A percentile compares a stretch with the other conserved stretches of the same genome.
Evolutionary conservation across 2,113 vertebrate species (phyloP).

Genomic region (Gnathonemus echidnorhynchus): DNA sequence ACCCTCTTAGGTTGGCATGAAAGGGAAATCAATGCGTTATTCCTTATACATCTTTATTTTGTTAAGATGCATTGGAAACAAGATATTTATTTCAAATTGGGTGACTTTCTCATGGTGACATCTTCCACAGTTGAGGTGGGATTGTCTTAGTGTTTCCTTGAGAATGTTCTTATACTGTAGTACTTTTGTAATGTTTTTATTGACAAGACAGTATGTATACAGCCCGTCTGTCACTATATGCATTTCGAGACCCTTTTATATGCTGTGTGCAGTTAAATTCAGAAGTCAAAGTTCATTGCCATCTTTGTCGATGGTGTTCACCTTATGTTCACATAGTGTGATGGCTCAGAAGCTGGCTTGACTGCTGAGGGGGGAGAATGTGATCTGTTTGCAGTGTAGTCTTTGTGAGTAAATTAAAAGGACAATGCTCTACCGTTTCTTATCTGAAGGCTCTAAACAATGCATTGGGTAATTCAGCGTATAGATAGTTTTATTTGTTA

Average conservation of each 20-base stretch:
- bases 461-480: background rate
- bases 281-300: background rate
- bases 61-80: background rate
- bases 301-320: background rate
- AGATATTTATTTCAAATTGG: background rate
- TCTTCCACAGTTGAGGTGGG: background rate
- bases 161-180: background rate
- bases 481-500: constrained; percentile 9
- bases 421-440: background rate
- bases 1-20: background rate
- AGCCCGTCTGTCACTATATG: background rate
- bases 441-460: constrained; percentile 3
- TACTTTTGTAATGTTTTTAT: background rate
- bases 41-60: background rate
- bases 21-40: background rate
- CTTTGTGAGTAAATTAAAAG: constrained; percentile 13
- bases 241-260: background rate
- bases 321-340: background rate
- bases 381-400: background rate
- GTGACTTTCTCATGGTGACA: background rate
- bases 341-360: background rate
- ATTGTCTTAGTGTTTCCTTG: background rate
- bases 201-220: background rate
- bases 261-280: background rate
- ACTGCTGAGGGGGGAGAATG: background rate